phyloP scores from a whole-genome alignment of 64 coral and sea anemone genomes.

The Montipora cactus region DNA sequence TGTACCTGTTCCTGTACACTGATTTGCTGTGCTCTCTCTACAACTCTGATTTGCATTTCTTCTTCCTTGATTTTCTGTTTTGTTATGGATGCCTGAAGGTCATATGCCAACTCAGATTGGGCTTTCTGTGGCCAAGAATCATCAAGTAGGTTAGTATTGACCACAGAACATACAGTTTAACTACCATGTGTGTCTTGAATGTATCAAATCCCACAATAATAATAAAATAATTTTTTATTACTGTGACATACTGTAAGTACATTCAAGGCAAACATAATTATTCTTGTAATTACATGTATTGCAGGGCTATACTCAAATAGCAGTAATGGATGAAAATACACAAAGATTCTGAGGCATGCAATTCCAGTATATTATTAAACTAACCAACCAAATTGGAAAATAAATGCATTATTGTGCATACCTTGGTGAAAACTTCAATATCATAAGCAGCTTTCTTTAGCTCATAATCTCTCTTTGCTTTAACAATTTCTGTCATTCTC shows the following conservation, averaged over 20 bases:
- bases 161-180: background rate
- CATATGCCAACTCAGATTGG: conserved; percentile 85
- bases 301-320: too few relatives aligned
- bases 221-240: too few relatives aligned
- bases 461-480: conserved; percentile 95
- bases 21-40: conserved; percentile 96
- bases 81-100: conserved; percentile 88
- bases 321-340: too few relatives aligned
- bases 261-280: too few relatives aligned
- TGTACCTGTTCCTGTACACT: conserved; percentile 97
- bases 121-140: conserved; percentile 61
- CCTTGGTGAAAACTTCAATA: conserved; percentile 96
- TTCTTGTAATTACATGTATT: too few relatives aligned
- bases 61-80: conserved; percentile 99
- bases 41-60: conserved; percentile 92
- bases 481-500: conserved; percentile 92
- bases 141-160: background rate
- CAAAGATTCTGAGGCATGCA: too few relatives aligned
- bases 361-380: too few relatives aligned
- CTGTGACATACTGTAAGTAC: too few relatives aligned
- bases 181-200: too few relatives aligned
- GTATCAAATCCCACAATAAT: too few relatives aligned
- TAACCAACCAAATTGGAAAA: too few relatives aligned
- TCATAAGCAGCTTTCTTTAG: conserved; percentile 93
- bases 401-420: background rate